These are phyloP conservation scores for Tenthredo notha DNA, from an alignment of 2,888 invertebrate genomes.

Conservation along the genomic window DNA sequence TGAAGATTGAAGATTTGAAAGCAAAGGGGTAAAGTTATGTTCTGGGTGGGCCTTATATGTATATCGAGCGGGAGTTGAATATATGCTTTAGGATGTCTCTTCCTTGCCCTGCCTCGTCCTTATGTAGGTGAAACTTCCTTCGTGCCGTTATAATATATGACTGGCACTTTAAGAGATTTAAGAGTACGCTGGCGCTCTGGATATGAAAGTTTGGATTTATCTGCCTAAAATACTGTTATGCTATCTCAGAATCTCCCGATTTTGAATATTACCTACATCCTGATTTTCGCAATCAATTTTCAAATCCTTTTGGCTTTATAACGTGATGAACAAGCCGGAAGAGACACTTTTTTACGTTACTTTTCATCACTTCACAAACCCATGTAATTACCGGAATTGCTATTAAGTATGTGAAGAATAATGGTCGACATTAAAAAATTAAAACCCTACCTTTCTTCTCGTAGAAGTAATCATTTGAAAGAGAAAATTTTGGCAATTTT, in stretches of 20 bases:
- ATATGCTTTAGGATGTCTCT: slow-evolving; percentile 42
- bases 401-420: too few species aligned
- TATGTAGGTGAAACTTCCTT: slow-evolving; percentile 46
- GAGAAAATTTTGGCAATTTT: too few species aligned
- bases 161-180: slow-evolving; percentile 73
- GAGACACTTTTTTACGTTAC: too few species aligned
- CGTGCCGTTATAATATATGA: slow-evolving; percentile 67
- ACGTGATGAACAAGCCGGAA: not conserved
- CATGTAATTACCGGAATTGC: too few species aligned
- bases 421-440: too few species aligned
- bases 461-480: too few species aligned
- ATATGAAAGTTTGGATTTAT: slow-evolving; percentile 73
- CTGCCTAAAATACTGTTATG: slow-evolving; percentile 65
- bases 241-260: slow-evolving; percentile 58
- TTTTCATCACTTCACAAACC: too few species aligned
- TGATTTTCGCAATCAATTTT: slow-evolving; percentile 39
- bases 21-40: slow-evolving; percentile 23
- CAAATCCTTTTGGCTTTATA: not conserved
- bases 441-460: too few species aligned
- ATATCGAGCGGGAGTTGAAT: slow-evolving; percentile 33
- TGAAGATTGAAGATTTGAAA: slow-evolving; percentile 38
- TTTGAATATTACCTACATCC: slow-evolving; percentile 52
- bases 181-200: slow-evolving; percentile 66
- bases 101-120: slow-evolving; percentile 21
- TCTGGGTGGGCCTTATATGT: slow-evolving; percentile 22